phyloP scores from a whole-genome alignment of 2,888 invertebrate genomes.

The Gonocerus acuteangulatus region DNA sequence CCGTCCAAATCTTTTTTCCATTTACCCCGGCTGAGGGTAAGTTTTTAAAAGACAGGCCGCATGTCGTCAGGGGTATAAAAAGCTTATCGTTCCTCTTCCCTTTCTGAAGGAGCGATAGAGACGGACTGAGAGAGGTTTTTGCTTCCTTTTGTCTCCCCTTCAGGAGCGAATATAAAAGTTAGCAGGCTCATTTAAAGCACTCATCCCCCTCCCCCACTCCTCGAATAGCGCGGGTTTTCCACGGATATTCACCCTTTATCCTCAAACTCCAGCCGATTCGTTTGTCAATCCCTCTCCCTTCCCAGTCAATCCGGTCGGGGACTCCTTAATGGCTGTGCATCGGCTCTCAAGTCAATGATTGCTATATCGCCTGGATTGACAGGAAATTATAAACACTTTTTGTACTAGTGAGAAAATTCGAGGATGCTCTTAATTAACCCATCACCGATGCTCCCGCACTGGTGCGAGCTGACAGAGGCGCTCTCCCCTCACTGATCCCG shows the following conservation, averaged over 20 bases:
- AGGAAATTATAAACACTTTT: too few species aligned
- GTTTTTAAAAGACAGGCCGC: conserved; percentile 29
- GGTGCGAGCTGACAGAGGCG: too few species aligned
- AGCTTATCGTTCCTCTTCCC: conserved; percentile 14
- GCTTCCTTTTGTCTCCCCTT: background rate
- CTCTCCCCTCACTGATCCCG: too few species aligned
- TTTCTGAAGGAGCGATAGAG: background rate
- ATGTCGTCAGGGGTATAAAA: conserved; percentile 12
- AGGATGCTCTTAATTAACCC: too few species aligned
- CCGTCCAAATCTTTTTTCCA: conserved; percentile 30
- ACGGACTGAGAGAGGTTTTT: background rate
- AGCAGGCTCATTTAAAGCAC: conserved; percentile 24
- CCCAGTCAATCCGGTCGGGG: background rate
- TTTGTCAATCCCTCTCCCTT: background rate
- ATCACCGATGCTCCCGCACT: too few species aligned
- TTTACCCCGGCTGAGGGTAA: conserved; percentile 26
- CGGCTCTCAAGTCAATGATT: background rate
- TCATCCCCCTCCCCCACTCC: background rate
- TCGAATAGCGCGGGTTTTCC: too few species aligned
- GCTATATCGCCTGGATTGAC: too few species aligned
- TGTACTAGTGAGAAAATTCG: too few species aligned
- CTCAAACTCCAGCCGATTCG: background rate
- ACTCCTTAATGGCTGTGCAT: background rate
- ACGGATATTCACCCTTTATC: background rate
- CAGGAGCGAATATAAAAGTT: conserved; percentile 15